Percentiles rank a stretch among this genome's conserved stretches.
These are phyloP conservation scores for Takifugu flavidus DNA, from an alignment of 2,113 vertebrate genomes.

Conservation along the genomic window DNA sequence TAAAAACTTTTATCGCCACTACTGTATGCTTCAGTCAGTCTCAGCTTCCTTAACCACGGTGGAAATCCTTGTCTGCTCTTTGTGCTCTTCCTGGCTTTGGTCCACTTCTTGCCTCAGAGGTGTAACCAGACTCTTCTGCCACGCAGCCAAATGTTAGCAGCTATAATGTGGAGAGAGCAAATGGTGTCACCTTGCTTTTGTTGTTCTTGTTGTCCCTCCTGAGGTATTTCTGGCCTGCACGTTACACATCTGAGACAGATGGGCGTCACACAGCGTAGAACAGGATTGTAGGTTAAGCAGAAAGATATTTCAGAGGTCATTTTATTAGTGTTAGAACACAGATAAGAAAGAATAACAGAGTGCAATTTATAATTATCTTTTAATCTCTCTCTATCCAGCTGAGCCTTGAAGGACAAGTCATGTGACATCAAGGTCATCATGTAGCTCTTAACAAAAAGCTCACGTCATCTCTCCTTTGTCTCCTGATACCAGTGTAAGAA, in stretches of 20 bases:
- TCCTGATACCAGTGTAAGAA: not conserved
- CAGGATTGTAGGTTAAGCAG: not conserved
- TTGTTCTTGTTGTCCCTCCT: constrained; percentile 2
- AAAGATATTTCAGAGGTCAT: constrained; percentile 5
- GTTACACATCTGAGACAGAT: constrained; percentile 1
- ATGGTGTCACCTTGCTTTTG: constrained; percentile 17
- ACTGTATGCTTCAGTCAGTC: constrained; percentile 6
- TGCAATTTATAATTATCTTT: not conserved
- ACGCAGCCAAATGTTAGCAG: constrained; percentile 5
- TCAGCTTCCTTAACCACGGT: constrained; percentile 25
- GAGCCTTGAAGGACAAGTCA: constrained; percentile 1
- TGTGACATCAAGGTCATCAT: constrained; percentile 22
- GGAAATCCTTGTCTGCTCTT: constrained; percentile 5
- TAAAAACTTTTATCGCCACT: no score
- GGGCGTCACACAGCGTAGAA: not conserved
- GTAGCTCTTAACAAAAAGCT: not conserved
- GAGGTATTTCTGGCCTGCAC: constrained; percentile 13
- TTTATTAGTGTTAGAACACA: not conserved
- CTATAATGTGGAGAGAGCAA: constrained; percentile 20
- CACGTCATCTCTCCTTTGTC: no score
- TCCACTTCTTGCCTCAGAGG: not conserved
- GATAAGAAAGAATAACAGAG: constrained; percentile 26
- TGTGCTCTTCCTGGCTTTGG: constrained; percentile 4
- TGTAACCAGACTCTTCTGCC: constrained; percentile 17
- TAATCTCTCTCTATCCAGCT: constrained; percentile 9